Conservation (phyloP, 2,888 invertebrate genomes). For the Axea sp. region DNA sequence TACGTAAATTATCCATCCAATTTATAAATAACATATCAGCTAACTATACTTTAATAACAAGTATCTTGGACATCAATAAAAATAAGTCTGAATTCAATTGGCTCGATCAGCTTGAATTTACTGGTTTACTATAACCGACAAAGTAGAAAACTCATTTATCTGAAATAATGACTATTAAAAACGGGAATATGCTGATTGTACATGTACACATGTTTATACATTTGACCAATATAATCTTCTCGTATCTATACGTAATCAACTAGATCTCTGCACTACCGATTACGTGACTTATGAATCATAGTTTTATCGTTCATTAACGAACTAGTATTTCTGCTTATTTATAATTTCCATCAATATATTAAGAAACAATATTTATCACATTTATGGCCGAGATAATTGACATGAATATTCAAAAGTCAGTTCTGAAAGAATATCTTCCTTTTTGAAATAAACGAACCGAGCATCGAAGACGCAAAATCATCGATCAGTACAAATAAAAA, state of each 20-base stretch:
- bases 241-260: conserved; percentile 45
- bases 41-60: too few relatives aligned
- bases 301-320: conserved; percentile 29
- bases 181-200: conserved; percentile 26
- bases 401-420: too few relatives aligned
- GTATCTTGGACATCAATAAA: too few relatives aligned
- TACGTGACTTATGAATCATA: conserved; percentile 46
- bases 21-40: too few relatives aligned
- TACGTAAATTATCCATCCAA: too few relatives aligned
- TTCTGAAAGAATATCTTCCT: too few relatives aligned
- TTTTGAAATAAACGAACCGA: too few relatives aligned
- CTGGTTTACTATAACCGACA: conserved; percentile 6
- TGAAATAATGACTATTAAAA: conserved; percentile 22
- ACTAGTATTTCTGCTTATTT: conserved; percentile 27
- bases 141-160: conserved; percentile 35
- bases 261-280: conserved; percentile 55
- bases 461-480: too few relatives aligned
- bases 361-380: not conserved
- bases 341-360: conserved; percentile 7
- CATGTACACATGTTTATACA: conserved; percentile 3
- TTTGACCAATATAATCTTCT: conserved; percentile 25
- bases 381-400: not conserved
- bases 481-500: too few relatives aligned
- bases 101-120: too few relatives aligned
- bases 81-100: too few relatives aligned